These are phyloP conservation scores for Sarcophaga variegata DNA, from an alignment of 2,888 invertebrate genomes.

Conservation along the genomic window DNA sequence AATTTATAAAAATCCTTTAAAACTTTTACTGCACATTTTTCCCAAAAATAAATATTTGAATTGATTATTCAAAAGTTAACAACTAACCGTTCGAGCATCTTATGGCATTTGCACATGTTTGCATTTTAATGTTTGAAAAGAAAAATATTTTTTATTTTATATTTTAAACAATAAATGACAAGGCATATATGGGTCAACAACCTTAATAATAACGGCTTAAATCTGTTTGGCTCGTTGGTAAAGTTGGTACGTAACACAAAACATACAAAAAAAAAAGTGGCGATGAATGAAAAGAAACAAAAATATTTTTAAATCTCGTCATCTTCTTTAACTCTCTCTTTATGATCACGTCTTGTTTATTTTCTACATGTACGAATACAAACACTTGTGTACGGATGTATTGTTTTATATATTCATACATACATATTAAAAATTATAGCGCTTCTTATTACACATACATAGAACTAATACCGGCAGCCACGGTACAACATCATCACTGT, in stretches of 20 bases:
- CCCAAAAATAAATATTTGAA: no score
- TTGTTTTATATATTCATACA: neutral
- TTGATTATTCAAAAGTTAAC: no score
- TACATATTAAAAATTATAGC: neutral
- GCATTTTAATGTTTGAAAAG: neutral
- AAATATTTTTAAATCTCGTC: conserved; percentile 9
- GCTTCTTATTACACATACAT: neutral
- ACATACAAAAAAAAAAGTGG: neutral
- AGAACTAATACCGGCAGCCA: neutral
- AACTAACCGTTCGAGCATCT: no score
- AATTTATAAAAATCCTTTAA: no score
- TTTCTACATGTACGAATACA: neutral
- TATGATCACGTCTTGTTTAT: conserved; percentile 5
- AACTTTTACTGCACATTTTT: no score
- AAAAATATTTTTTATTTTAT: neutral
- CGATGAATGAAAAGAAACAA: conserved; percentile 1
- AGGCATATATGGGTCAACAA: conserved; percentile 75
- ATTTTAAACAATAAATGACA: neutral
- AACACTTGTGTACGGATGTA: neutral
- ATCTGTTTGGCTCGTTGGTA: conserved; percentile 59
- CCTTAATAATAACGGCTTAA: conserved; percentile 77
- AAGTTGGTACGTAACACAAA: conserved; percentile 2
- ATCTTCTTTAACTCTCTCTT: conserved; percentile 22
- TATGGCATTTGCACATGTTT: neutral
- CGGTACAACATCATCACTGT: neutral